Evolutionary conservation across 2,797 vertebrate genomes (phyloP).

Genomic region (Pelodytes ibericus): DNA sequence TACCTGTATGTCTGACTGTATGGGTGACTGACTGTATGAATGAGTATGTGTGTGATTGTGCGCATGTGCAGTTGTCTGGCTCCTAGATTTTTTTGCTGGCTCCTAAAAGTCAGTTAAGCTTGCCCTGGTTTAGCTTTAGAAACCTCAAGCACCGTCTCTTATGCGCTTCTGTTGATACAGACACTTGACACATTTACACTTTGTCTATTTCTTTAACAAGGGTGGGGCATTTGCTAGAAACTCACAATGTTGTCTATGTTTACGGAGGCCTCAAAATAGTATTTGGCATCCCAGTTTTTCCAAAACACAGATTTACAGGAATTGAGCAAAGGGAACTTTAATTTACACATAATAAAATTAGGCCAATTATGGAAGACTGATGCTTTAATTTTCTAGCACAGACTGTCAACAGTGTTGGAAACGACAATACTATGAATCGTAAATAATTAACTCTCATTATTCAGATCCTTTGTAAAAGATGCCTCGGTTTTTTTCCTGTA

Average conservation of each 20-base stretch:
- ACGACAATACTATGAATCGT: constrained; percentile 33
- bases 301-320: constrained; percentile 46
- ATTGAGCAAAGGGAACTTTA: constrained; percentile 44
- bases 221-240: constrained; percentile 10
- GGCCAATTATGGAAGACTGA: constrained; percentile 25
- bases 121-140: no score
- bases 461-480: constrained; percentile 44
- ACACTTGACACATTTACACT: not conserved
- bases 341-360: constrained; percentile 51
- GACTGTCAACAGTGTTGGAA: constrained; percentile 27
- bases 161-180: not conserved
- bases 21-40: no score
- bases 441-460: constrained; percentile 52
- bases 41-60: no score
- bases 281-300: constrained; percentile 34
- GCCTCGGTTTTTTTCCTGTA: constrained; percentile 42
- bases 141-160: no score
- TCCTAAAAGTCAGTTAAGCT: no score
- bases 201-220: not conserved
- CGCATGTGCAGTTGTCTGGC: no score
- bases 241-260: constrained; percentile 14
- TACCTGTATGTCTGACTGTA: no score
- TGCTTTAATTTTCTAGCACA: constrained; percentile 34
- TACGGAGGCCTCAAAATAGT: constrained; percentile 5
- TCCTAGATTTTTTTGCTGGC: no score